Evolutionary conservation across 2,888 invertebrate genomes (phyloP), one percentile per base, ranked within the genome.

Genomic region (Brachycybe producta): DNA sequence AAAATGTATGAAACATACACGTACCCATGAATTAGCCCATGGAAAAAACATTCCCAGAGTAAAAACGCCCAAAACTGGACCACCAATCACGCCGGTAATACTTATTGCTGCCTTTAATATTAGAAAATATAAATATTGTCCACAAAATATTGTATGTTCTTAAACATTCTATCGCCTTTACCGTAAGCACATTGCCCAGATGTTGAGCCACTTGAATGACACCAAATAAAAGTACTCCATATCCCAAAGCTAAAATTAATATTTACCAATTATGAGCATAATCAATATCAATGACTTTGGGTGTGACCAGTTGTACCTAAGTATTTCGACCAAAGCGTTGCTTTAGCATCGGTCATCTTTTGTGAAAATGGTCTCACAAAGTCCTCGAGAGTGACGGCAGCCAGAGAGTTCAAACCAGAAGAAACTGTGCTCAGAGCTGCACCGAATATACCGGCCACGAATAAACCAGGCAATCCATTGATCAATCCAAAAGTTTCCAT

Each of bases 391-490:
- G 86, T 82, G 26, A 92, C 84, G 1, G 94, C 92, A 0, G 94
- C 82, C 55, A 95, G 69, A 0, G 92, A 91, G 64, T 92, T 94
- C 51, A 95, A 67, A 0, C 92, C 92, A 15, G 91, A 85, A 0
- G 92, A 92, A 4, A 95, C 88, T 5, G 94, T 94, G 60, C 92
- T 94, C 58, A 94, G 76, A 61, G 92, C 90, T 1, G 92, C 94
- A 34, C 91, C 90, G 66, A 94, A 94, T 52, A 95, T 85, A 17
- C 92, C 91, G 3, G 94, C 87, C 0, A 94, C 91, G 67, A 95
- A 94, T 61, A 94, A 79, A 2, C 94, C 92, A 1, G 91, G 82
- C 2, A 92, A 70, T 0, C 91, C 90, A 27, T 75, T 77, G 32
- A 80, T 70, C 42, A 75, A 65, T 0, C 85, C 84, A 62, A 92